Evolutionary conservation across 2,797 vertebrate species (phyloP), one percentile per base, ranked within the genome.

Genomic region (Morelia viridis): DNA sequence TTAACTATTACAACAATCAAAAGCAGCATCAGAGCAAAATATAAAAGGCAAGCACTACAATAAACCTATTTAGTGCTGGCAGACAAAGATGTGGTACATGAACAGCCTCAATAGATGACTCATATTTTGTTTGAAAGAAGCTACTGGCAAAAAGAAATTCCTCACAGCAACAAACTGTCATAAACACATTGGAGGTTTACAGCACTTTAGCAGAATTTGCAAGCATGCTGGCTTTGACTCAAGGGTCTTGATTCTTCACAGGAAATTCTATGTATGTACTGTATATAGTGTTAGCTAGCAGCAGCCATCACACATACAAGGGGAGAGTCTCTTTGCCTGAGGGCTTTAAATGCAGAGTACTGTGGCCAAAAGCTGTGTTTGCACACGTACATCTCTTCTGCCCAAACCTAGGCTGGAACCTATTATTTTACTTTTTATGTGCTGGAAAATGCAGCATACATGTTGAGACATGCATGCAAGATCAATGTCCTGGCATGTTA

Each of bases 101-200:
- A 2, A 0, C 58, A 83, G 22, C 19, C 24, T 64, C 17, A 57
- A 50, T 88, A 87, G 56, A 68, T 22, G 71, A 31, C 5, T 91
- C 1, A 0, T 0, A 58, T 84, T 61, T 87, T 31, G 1, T 58
- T 83, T 53, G 28, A 53, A 88, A 88, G 26, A 60, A 46, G 88
- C 60, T 91, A 26, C 41, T 71, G 92, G 53, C 68, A 17, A 92
- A 46, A 91, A 6, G 89, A 92, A 93, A 91, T 62, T 9, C 71
- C 2, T 89, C 11, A 2, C 31, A 80, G 19, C 76, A 80, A 80
- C 71, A 80, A 46, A 80, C 0, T 90, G 17, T 24, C 35, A 83
- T 88, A 22, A 80, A 71, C 13, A 57, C 24, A 80, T 9, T n/a
- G 24, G 68, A 80, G 28, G 5, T 83, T 84, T 83, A 88, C 3